phyloP scores from a whole-genome alignment of 2,113 vertebrate genomes.

The Thryonomys swinderianus region DNA sequence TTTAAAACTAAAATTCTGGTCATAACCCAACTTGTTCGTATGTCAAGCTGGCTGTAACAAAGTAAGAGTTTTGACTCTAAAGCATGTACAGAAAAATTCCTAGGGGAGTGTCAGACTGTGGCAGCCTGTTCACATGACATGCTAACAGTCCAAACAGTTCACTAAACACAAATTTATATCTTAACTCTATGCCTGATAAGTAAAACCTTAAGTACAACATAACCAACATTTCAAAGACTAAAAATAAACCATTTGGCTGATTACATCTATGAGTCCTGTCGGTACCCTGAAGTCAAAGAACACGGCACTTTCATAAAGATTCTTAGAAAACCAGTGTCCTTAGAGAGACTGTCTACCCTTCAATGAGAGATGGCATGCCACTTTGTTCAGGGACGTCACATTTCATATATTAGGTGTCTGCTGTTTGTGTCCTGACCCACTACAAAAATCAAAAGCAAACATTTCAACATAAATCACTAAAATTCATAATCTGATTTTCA shows the following conservation, averaged over 20 bases:
- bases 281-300: background rate
- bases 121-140: accelerated
- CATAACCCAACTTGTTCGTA: too few species aligned
- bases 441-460: background rate
- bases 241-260: background rate
- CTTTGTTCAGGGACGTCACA: background rate
- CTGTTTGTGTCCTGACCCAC: background rate
- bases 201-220: background rate
- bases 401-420: background rate
- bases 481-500: background rate
- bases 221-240: background rate
- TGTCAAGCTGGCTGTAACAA: too few species aligned
- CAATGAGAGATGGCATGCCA: background rate
- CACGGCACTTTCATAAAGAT: background rate
- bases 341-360: background rate
- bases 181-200: background rate
- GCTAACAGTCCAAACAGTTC: background rate
- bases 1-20: too few species aligned
- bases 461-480: slow-evolving; percentile 3
- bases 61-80: background rate
- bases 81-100: background rate
- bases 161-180: background rate
- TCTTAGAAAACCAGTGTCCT: background rate
- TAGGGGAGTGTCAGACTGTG: background rate
- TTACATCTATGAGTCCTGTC: background rate